Evolutionary conservation across 2,797 vertebrate genomes (phyloP), one percentile per base, ranked within the genome.

Genomic region (Anniella stebbinsi): DNA sequence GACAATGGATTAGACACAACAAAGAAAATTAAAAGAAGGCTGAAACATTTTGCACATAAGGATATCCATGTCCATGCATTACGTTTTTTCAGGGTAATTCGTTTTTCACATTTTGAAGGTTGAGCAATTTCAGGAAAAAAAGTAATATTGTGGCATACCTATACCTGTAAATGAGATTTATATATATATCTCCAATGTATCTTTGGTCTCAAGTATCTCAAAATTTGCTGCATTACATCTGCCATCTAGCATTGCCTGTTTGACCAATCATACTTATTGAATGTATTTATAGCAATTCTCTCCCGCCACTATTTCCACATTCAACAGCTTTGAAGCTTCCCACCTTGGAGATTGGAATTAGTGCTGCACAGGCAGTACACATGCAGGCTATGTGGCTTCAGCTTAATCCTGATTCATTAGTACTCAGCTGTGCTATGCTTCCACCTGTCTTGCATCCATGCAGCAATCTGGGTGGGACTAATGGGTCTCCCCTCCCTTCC

Each of bases 401-500:
- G 84, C 77, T 63, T 81, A n/a, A 67, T 89, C 76, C 75, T 87
- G 88, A 25, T 63, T 84, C 7, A 0, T 89, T 77, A 38, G 70
- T n/a, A 73, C 33, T 66, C 28, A 75, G 0, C 90, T 89, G 45
- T 69, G 0, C 0, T 10, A 2, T 57, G 86, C 89, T 33, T 69
- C 69, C 23, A 75, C 54, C 84, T 92, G 75, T 92, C 69, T 66
- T 87, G 57, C 3, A 81, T 76, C 87, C 80, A 60, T 92, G 77
- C 21, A 45, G 33, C 87, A 1, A 89, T 6, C 66, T 36, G 6
- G 70, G 13, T 85, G 87, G 88, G 36, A 85, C 2, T 77, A n/a
- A 85, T 78, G 33, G 75, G 63, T 91, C 77, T 92, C 77, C 82
- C 63, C 87, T 82, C 70, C 33, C 70, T 6, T 72, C 25, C 13